Conservation (phyloP, 2,888 invertebrate species). For the Prenolepis imparis region DNA sequence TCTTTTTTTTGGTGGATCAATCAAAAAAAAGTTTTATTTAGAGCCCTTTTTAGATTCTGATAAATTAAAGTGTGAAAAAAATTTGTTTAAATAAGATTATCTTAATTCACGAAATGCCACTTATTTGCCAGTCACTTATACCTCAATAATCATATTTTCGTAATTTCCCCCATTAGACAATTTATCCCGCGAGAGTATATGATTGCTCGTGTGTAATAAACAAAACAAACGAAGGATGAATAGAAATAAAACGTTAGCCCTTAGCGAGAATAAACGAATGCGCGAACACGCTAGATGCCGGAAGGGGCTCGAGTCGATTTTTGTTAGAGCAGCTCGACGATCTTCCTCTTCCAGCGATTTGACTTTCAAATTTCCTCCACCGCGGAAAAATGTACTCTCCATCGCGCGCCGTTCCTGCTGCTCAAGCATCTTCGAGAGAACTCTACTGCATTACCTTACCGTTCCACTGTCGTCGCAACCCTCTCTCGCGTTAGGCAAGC, state of each 20-base stretch:
- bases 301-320: conserved; percentile 58
- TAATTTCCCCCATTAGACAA: background rate
- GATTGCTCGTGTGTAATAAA: conserved; percentile 3
- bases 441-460: conserved; percentile 26
- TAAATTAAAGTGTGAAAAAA: background rate
- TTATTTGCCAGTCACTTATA: background rate
- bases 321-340: conserved; percentile 57
- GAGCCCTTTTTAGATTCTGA: conserved; percentile 12
- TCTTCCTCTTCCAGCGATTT: conserved; percentile 58
- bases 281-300: conserved; percentile 57
- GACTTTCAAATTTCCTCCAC: conserved; percentile 64
- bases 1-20: background rate
- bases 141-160: background rate
- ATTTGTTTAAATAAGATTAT: background rate
- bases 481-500: conserved; percentile 39
- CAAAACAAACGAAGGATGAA: background rate
- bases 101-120: background rate
- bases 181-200: background rate
- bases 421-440: conserved; percentile 53
- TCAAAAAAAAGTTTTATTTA: background rate
- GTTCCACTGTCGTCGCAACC: conserved; percentile 37
- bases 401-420: conserved; percentile 11
- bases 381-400: conserved; percentile 60
- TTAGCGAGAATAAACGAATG: conserved; percentile 57
- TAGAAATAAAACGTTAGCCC: background rate